A percentile compares a stretch with the other conserved stretches of the same genome.
phyloP scores from a whole-genome alignment of 53 echinoderm and acorn worm species.

The Luidia sarsii region DNA sequence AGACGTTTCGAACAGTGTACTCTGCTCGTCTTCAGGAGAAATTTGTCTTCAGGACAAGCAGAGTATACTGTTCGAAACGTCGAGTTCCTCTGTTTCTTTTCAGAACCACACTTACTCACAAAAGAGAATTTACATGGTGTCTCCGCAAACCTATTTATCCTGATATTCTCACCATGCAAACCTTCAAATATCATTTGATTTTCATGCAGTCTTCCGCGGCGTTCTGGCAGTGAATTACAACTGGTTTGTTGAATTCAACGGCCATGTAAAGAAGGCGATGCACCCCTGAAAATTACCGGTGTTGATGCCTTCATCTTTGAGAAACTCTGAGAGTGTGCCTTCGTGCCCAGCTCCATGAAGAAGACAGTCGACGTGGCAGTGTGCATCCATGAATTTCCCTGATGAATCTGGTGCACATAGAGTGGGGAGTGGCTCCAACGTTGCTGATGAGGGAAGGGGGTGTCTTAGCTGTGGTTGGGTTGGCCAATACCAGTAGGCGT shows the following conservation, averaged over 20 bases:
- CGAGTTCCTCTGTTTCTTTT: too few relatives aligned
- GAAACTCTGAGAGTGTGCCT: neutral
- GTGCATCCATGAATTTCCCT: neutral
- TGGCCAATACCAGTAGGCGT: neutral
- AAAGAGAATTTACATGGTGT: too few relatives aligned
- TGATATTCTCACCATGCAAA: too few relatives aligned
- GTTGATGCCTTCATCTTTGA: neutral
- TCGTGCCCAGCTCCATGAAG: neutral
- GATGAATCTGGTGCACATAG: neutral
- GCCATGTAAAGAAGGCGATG: neutral
- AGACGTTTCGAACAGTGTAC: too few relatives aligned
- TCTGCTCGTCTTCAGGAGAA: too few relatives aligned
- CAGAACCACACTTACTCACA: too few relatives aligned
- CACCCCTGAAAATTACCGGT: neutral
- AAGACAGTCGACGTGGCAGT: slow-evolving; percentile 2
- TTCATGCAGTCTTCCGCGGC: neutral
- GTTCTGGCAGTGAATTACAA: slow-evolving; percentile 4
- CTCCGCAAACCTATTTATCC: too few relatives aligned
- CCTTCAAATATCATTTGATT: too few relatives aligned
- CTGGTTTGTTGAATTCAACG: neutral
- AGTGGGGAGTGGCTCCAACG: neutral
- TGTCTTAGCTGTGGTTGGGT: neutral
- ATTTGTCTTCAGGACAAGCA: too few relatives aligned
- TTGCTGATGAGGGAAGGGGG: neutral
- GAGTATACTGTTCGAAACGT: too few relatives aligned